These are phyloP conservation scores for Campoletis raptor DNA, from an alignment of 2,888 invertebrate genomes.

Conservation along the genomic window DNA sequence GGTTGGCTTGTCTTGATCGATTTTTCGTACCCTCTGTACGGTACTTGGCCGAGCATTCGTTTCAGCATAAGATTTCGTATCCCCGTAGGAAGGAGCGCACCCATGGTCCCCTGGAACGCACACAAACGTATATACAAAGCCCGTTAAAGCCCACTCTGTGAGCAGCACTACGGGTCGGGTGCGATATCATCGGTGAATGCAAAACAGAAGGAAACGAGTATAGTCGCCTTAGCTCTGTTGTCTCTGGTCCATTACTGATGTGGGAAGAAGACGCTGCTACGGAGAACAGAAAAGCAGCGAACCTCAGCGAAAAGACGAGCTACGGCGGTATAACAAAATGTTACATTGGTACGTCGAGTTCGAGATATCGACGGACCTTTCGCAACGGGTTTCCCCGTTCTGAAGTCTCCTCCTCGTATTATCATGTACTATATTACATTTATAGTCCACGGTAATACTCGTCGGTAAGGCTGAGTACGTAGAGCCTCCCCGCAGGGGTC, in stretches of 20 bases:
- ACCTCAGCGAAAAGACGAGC: conserved; percentile 19
- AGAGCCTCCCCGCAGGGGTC: conserved; percentile 51
- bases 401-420: conserved; percentile 30
- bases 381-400: conserved; percentile 31
- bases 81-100: conserved; percentile 76
- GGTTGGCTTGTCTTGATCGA: conserved; percentile 35
- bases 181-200: conserved; percentile 82
- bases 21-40: conserved; percentile 28
- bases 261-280: conserved; percentile 23
- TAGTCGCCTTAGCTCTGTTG: conserved; percentile 30
- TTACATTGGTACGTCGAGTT: conserved; percentile 47
- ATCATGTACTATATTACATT: conserved; percentile 61
- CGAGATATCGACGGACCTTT: conserved; percentile 62
- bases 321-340: conserved; percentile 31
- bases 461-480: conserved; percentile 22
- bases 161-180: conserved; percentile 71
- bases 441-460: conserved; percentile 45
- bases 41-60: conserved; percentile 24
- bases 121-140: conserved; percentile 58
- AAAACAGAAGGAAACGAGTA: conserved; percentile 79
- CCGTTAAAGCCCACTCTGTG: conserved; percentile 79
- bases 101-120: conserved; percentile 77
- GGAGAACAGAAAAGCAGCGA: conserved; percentile 2
- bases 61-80: conserved; percentile 50
- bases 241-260: conserved; percentile 40